These are phyloP conservation scores for Drosophila hamatofila DNA, from an alignment of 2,888 invertebrate genomes.

Conservation along the genomic window DNA sequence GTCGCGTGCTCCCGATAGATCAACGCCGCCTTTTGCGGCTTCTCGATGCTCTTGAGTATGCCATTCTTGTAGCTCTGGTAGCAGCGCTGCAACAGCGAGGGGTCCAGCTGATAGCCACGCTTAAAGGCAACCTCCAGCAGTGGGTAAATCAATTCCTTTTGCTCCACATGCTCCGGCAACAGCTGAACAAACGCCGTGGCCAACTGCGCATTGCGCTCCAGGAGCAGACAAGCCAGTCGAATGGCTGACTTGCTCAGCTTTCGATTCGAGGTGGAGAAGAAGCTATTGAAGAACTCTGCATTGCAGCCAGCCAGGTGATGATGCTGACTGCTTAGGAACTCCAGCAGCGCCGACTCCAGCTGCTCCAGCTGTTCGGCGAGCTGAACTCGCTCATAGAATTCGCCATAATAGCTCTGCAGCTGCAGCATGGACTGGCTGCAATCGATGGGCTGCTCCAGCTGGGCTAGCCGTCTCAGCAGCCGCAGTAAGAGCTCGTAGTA, in stretches of 20 bases:
- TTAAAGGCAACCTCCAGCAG: constrained; percentile 86
- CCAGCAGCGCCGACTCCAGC: constrained; percentile 87
- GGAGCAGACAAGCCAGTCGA: constrained; percentile 87
- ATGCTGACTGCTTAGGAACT: constrained; percentile 88
- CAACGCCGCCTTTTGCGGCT: constrained; percentile 89
- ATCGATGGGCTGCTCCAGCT: constrained; percentile 70
- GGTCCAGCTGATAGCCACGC: constrained; percentile 73
- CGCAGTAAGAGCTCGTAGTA: constrained; percentile 86
- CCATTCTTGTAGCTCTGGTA: constrained; percentile 88
- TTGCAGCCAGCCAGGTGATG: constrained; percentile 86
- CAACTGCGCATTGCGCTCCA: constrained; percentile 84
- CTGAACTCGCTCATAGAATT: constrained; percentile 83
- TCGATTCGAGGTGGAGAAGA: constrained; percentile 85
- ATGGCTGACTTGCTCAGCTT: constrained; percentile 87
- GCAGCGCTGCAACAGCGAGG: constrained; percentile 86
- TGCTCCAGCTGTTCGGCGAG: constrained; percentile 85
- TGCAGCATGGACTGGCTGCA: constrained; percentile 84
- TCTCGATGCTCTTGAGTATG: constrained; percentile 88
- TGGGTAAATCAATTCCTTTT: constrained; percentile 89
- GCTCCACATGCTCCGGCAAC: constrained; percentile 85
- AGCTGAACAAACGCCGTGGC: constrained; percentile 57
- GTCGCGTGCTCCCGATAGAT: constrained; percentile 88
- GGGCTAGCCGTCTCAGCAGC: constrained; percentile 86
- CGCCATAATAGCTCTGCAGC: constrained; percentile 85
- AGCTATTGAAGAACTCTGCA: constrained; percentile 86